Evolutionary conservation across 2,113 vertebrate genomes (phyloP), one percentile per base, ranked within the genome.

Genomic region (Myiozetetes cayanensis): DNA sequence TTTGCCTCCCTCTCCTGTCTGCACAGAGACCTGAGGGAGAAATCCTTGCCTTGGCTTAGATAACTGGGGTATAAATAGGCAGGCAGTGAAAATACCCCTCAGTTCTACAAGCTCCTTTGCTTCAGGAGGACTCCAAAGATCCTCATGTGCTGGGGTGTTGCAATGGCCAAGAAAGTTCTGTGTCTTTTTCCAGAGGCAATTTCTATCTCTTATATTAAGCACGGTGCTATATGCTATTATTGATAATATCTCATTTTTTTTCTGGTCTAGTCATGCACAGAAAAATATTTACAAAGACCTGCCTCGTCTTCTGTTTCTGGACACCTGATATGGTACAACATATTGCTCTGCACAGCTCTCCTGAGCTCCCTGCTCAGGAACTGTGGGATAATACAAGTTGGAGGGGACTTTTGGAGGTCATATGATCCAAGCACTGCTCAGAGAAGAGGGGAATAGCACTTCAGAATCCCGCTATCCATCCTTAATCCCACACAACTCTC

Each of bases 61-160:
- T 56, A 73, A 37, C 17, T 47, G 71, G 6, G 4, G 6, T 85
- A 35, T 72, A 72, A 75, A 68, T 39, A 46, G 23, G 23, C 27
- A 84, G 53, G 30, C 47, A 43, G 68, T 59, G 77, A 75, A 87
- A 90, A 50, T 35, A 52, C 4, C 65, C 11, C 16, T 74, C 12
- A 16, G 20, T 58, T 35, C 39, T 41, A 24, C 18, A 61, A 35
- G 37, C 31, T 50, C n/a, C 76, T 76, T 67, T 85, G 28, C 47
- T 61, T 82, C 55, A 23, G 31, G 39, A 87, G 35, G 46, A 18
- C 61, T 68, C 3, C n/a, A 20, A 58, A 53, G 39, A 59, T 35
- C 62, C 23, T 79, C 1, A 0, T 59, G 39, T 35, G 39, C 16
- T 74, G 1, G 0, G 44, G 15, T 71, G 52, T 65, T 73, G 33